Base-by-base conservation (phyloP, 2,113 vertebrate species). In the Rhipidura dahli region DNA sequence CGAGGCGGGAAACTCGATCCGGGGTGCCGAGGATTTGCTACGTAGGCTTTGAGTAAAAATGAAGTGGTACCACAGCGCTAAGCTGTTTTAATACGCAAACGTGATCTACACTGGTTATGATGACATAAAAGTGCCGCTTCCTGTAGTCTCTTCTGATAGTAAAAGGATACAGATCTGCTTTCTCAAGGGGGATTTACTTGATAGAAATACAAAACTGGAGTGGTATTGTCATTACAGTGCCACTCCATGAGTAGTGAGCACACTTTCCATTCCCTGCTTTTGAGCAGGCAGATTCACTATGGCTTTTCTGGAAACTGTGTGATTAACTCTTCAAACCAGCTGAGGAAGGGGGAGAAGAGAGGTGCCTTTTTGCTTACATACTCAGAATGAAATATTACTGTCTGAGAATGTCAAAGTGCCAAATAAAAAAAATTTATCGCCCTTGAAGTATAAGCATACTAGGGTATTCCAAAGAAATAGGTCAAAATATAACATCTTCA, bases 11-110 rank as follows among this genome's bases (percentile, higher is more conserved):
- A 20, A 1, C 1, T 10, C 28, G 3, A 0, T 1, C 6, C 15
- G 3, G 1, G 6, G 2, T 9, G 15, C 15, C 1, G 12, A 4
- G 7, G 9, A 6, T 26, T 50, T 44, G 42, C 12, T 33, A 8
- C 9, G 2, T 20, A 14, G 60, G 39, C 44, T 35, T 47, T 40
- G 30, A 3, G 31, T 42, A 5, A 53, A 44, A 26, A 26, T 18
- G 17, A 13, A 16, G 37, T 3, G 33, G 2, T 54, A 6, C 2
- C 19, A 1, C 15, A 83, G 98, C 96, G 83, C 86, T 45, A 16
- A 57, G 56, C 53, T 39, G 53, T 37, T 60, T 61, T 59, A 50
- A 35, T 70, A 45, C 21, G 76, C 35, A 60, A 19, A 11, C 44
- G 15, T n/a, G 21, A 53, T 65, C 17, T 33, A 3, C 37, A 4